A percentile compares a stretch with the other conserved stretches of the same genome.
These are phyloP conservation scores for Gnatocerus cornutus DNA, from an alignment of 2,888 invertebrate genomes.

Conservation along the genomic window DNA sequence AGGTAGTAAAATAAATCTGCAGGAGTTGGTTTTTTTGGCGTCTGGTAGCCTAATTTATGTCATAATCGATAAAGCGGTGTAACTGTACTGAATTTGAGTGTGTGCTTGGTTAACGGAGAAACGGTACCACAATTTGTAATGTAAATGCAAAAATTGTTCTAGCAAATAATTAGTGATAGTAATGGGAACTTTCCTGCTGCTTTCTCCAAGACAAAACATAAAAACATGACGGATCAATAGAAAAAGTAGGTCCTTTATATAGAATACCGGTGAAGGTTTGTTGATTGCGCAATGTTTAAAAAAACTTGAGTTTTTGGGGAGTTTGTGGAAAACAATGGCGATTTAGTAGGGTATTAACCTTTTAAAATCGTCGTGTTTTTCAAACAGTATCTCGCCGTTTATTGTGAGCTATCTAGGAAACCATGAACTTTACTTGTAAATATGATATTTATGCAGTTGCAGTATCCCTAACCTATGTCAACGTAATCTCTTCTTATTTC, in stretches of 20 bases:
- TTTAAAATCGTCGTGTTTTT: slow-evolving; percentile 55
- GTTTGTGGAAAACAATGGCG: slow-evolving; percentile 25
- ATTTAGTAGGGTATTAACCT: slow-evolving; percentile 53
- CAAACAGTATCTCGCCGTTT: slow-evolving; percentile 50
- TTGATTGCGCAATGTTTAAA: slow-evolving; percentile 39
- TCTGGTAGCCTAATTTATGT: slow-evolving; percentile 26
- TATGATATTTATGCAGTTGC: slow-evolving; percentile 58
- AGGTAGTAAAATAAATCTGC: slow-evolving; percentile 5
- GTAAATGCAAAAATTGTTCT: slow-evolving; percentile 49
- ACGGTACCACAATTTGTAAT: slow-evolving; percentile 45
- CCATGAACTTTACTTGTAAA: slow-evolving; percentile 60
- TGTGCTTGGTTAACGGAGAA: slow-evolving; percentile 41
- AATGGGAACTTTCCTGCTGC: slow-evolving; percentile 58
- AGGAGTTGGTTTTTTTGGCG: not conserved
- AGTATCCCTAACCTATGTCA: slow-evolving; percentile 62
- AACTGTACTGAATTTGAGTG: slow-evolving; percentile 36
- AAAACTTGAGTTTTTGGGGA: slow-evolving; percentile 21
- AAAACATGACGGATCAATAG: slow-evolving; percentile 52
- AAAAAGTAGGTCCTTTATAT: slow-evolving; percentile 58
- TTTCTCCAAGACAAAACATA: slow-evolving; percentile 57
- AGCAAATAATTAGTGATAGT: slow-evolving; percentile 58
- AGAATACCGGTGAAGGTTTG: slow-evolving; percentile 51
- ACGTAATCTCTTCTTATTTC: slow-evolving; percentile 52
- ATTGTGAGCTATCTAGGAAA: slow-evolving; percentile 55
- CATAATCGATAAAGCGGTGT: slow-evolving; percentile 29